Evolutionary conservation across 2,888 invertebrate species (phyloP), one percentile per base, ranked within the genome.

Genomic region (Amaurobius ferox): DNA sequence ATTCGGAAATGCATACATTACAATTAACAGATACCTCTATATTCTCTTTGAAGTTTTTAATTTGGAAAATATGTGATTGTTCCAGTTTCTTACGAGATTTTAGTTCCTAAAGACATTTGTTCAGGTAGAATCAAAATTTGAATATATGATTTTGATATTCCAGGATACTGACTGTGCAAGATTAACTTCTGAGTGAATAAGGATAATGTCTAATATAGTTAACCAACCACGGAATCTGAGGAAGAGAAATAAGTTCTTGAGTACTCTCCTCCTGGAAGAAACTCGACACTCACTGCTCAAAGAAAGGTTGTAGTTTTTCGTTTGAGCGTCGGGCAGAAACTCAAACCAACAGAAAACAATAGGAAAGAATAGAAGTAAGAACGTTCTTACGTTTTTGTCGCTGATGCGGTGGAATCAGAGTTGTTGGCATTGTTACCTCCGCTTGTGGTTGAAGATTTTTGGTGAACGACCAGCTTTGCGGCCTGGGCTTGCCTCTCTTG

Each of bases 401-500:
- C 78, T 67, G 85, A 61, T 73, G 85, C 73, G 73, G 86, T 79
- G 79, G 86, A 79, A 86, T 86, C 86, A 86, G 73, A 79, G 74
- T 86, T 79, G 86, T 76, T 86, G 79, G 86, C 78, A 86, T 77
- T 79, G 73, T 79, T 86, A 66, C 86, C 86, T 74, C 76, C 76
- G 74, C 86, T 86, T 62, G 79, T 39, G 35, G 73, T 62, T 26
- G 85, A 79, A 62, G 85, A 79, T 55, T 79, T 77, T 68, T 87
- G 87, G 73, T 87, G 87, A 19, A 68, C 74, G 30, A 79, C 83
- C 79, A 83, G 67, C 91, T 97, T 97, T 92, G 96, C 96, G 91
- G 96, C 96, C 91, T 97, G 97, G 91, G 97, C 97, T 91, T 97
- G 97, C 91, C 97, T 97, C 92, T 97, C 97, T 92, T 98, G 97